Evolutionary conservation across 2,113 vertebrate species (phyloP).

Genomic region (Varanus salvator): DNA sequence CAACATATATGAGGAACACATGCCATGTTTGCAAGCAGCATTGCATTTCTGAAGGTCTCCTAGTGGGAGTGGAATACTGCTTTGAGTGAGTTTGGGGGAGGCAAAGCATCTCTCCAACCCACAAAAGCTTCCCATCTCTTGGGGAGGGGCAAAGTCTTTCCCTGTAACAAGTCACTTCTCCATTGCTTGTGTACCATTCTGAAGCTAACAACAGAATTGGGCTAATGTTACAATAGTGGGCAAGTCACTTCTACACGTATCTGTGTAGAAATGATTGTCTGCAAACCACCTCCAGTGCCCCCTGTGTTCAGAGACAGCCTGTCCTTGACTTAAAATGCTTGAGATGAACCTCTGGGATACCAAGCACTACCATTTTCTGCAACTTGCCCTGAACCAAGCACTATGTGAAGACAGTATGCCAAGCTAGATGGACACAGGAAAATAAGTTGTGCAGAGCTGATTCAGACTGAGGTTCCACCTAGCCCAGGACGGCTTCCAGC

Average conservation of each 20-base stretch:
- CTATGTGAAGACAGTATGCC: not conserved
- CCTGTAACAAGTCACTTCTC: not conserved
- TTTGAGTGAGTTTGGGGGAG: no score
- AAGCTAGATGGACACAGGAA: not conserved
- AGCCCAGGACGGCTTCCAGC: not conserved
- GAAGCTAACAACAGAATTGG: not conserved
- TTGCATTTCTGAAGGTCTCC: no score
- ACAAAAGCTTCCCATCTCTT: no score
- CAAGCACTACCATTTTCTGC: not conserved
- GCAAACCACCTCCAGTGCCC: not conserved
- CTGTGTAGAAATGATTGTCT: not conserved
- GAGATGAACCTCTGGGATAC: not conserved
- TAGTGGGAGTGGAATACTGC: no score
- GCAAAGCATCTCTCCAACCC: no score
- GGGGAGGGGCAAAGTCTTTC: not conserved
- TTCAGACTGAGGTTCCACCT: not conserved
- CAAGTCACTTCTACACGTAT: not conserved
- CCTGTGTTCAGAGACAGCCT: not conserved
- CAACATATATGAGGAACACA: no score
- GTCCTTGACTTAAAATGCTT: not conserved
- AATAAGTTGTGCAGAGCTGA: not conserved
- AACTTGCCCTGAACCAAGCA: not conserved
- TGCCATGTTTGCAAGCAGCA: no score
- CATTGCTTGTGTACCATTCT: not conserved
- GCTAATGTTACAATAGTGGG: not conserved